phyloP scores from a whole-genome alignment of 2,797 vertebrate genomes.

The Tachyglossus aculeatus region DNA sequence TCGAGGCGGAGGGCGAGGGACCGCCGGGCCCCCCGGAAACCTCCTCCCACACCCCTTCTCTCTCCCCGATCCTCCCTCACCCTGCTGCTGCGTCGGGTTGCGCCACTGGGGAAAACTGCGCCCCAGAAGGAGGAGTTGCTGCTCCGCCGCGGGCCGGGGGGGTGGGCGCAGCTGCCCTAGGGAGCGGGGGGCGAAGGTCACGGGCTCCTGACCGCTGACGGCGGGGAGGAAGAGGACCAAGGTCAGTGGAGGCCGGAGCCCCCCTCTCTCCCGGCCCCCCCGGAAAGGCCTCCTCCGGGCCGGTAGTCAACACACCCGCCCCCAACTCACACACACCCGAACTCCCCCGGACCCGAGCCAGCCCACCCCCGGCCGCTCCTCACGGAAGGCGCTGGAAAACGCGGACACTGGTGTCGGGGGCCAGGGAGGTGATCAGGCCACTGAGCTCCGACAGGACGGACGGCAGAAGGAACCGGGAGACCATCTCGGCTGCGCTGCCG shows the following conservation, averaged over 20 bases:
- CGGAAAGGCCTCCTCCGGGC: neutral
- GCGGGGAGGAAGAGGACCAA: neutral
- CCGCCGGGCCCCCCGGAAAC: neutral
- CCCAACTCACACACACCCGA: neutral
- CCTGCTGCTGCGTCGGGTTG: constrained; percentile 90
- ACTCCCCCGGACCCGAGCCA: neutral
- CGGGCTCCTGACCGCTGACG: constrained; percentile 31
- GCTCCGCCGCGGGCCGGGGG: constrained; percentile 75
- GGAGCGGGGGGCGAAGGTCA: constrained; percentile 32
- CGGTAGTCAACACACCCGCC: neutral
- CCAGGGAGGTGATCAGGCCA: constrained; percentile 85
- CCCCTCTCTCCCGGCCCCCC: neutral
- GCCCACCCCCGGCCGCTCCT: constrained; percentile 55
- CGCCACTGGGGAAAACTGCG: constrained; percentile 96
- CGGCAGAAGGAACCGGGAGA: constrained; percentile 90
- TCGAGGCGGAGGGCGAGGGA: too few relatives aligned
- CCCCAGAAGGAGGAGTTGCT: constrained; percentile 88
- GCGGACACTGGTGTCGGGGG: constrained; percentile 88
- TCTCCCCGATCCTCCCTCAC: constrained; percentile 63
- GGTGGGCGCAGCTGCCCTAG: constrained; percentile 71
- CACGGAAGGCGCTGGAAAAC: constrained; percentile 89
- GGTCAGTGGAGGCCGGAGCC: neutral
- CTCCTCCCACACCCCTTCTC: neutral
- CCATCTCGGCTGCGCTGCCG: constrained; percentile 81
- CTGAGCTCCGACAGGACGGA: constrained; percentile 89